Conservation (phyloP, 2,888 invertebrate species). For the Lacanobia wlatinum region DNA sequence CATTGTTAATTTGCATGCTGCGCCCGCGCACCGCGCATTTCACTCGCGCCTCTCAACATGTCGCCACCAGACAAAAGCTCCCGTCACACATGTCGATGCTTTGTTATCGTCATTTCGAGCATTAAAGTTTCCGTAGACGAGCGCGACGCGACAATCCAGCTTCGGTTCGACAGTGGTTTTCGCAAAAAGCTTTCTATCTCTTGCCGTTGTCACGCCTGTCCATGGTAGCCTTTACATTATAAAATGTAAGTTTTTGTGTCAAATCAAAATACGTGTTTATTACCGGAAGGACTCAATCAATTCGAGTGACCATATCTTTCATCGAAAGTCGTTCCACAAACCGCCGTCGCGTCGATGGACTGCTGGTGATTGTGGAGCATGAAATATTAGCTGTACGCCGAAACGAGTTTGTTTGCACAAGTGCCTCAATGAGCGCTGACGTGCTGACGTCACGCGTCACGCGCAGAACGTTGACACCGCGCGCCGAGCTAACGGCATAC, state of each 20-base stretch:
- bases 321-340: constrained; percentile 67
- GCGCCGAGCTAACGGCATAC: constrained; percentile 72
- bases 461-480: constrained; percentile 69
- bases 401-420: constrained; percentile 75
- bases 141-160: background rate
- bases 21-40: constrained; percentile 68
- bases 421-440: constrained; percentile 73
- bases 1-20: constrained; percentile 72
- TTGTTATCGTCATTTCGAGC: constrained; percentile 45
- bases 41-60: constrained; percentile 66
- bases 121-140: background rate
- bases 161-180: background rate
- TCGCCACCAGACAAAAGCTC: constrained; percentile 59
- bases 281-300: constrained; percentile 67
- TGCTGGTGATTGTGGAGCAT: constrained; percentile 66
- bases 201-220: background rate
- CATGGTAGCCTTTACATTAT: background rate
- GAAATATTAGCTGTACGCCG: constrained; percentile 70
- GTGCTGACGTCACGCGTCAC: constrained; percentile 73
- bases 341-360: constrained; percentile 53
- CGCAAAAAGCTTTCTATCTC: background rate
- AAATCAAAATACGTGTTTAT: constrained; percentile 61
- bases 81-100: constrained; percentile 47
- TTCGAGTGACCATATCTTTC: constrained; percentile 65
- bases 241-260: constrained; percentile 57